Base-by-base conservation (phyloP, 2,113 vertebrate species). In the Corvus hawaiiensis region DNA sequence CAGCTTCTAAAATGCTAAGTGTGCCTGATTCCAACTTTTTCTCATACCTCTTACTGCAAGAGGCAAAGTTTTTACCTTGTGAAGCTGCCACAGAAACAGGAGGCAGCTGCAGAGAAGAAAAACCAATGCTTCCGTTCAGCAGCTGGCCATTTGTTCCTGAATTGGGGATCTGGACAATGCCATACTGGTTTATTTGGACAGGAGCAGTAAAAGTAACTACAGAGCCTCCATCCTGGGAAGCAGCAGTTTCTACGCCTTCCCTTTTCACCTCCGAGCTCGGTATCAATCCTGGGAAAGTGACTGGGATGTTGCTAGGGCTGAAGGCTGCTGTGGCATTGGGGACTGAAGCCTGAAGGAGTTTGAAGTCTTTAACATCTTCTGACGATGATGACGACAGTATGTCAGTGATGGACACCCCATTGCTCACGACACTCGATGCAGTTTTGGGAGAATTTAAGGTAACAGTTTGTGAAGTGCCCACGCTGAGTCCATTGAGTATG, bases 111-210 rank as follows among this genome's bases (percentile, higher is more conserved):
- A 99, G 97, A 48, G 99, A 97, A 96, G 99, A 99, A 97, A 99
- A 99, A 88, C 99, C 98, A 80, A 99, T 97, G 71, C 98, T 98
- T 94, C 98, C 98, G 64, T 98, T 99, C 92, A 99, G 98, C 95
- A 99, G 97, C 97, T 98, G 98, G 96, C 97, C 96, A 75, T 98
- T 98, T 80, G 98, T 96, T 97, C 99, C 98, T 51, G 98, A 98
- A 95, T 98, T 98, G 39, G 99, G 98, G 95, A 99, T 98, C 96
- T 99, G 99, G 95, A 99, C 99, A 96, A 99, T 98, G 95, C 98
- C 98, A 97, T 99, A 99, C 77, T 98, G 98, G 96, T 99, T 99
- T 97, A 99, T 98, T 97, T 99, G 99, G 95, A 99, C 98, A 52
- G 98, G 98, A 84, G 99, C 98, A 95, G 98, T 99, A 97, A 99